Base-by-base conservation (phyloP, 2,888 invertebrate genomes). In the Drosophila mettleri region DNA sequence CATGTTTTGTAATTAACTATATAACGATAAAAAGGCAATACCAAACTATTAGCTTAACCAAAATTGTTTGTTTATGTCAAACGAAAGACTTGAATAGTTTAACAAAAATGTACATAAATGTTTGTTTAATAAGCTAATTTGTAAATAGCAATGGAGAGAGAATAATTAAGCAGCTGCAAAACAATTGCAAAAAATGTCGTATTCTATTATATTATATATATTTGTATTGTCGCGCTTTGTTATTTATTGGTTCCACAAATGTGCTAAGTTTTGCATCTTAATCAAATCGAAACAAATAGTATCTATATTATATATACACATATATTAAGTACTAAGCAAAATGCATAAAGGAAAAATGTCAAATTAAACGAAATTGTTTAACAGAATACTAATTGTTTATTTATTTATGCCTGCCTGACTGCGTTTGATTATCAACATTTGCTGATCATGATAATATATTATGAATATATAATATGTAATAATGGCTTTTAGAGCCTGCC, bases 321-420 rank as follows among this genome's bases (percentile, higher is more conserved):
- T 54, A 20, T 43, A 43, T 24, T 54, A 66, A 58, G 68, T 24
- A 62, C 27, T 59, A 66, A 63, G 58, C 52, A 51, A 67, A 61
- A 52, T 49, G 18, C 49, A 67, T 67, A 63, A 62, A 64, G 51
- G 34, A 67, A 67, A 57, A 53, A 43, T 48, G 36, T 46, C 48
- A 69, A 64, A 75, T 73, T 60, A 81, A 78, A 80, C 65, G 64
- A 80, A 88, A 83, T 80, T 83, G 70, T 88, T 88, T 83, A 83
- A 78, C 78, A 64, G 66, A 69, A 83, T 53, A 71, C 54, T 67
- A 67, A 62, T 49, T 53, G 41, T 46, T 57, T 53, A 54, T 62
- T 76, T 59, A 53, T 52, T 67, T 51, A 16, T 14, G 29, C 2
- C 12, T 12, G n/a, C 3, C 12, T 10, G 12, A 2, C 3, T 6